Conservation (phyloP, 2,797 vertebrate species). For the Sebastes taczanowskii region DNA sequence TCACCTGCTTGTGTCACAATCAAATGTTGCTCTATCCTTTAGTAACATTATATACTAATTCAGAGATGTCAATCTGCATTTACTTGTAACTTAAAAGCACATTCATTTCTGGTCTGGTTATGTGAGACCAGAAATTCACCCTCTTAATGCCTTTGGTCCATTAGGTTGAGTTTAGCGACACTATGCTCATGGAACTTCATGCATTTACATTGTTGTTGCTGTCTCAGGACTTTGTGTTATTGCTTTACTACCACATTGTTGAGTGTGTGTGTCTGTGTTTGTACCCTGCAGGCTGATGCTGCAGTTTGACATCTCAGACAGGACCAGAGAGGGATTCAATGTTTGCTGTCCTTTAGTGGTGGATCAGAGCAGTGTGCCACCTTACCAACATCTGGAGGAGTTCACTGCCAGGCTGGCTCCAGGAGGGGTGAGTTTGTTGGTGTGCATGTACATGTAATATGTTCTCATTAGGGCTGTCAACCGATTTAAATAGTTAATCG, state of each 20-base stretch:
- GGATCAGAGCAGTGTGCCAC: conserved; percentile 96
- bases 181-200: background rate
- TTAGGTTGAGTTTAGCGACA: background rate
- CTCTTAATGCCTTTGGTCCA: background rate
- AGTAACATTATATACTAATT: background rate
- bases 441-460: background rate
- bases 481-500: too few relatives aligned
- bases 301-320: conserved; percentile 93
- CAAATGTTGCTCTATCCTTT: background rate
- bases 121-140: background rate
- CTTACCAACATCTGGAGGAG: conserved; percentile 93
- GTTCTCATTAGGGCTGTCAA: background rate
- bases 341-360: conserved; percentile 95
- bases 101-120: background rate
- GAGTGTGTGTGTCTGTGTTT: background rate
- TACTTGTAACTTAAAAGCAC: background rate
- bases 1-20: background rate
- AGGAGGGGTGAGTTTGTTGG: conserved; percentile 84
- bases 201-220: background rate
- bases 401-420: conserved; percentile 95
- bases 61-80: background rate
- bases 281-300: conserved; percentile 83
- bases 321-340: conserved; percentile 89
- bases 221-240: background rate
- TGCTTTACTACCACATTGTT: background rate